Percentiles rank a stretch among this genome's conserved stretches.
phyloP scores from a whole-genome alignment of 2,888 invertebrate species.

The Dryobotodes eremita region DNA sequence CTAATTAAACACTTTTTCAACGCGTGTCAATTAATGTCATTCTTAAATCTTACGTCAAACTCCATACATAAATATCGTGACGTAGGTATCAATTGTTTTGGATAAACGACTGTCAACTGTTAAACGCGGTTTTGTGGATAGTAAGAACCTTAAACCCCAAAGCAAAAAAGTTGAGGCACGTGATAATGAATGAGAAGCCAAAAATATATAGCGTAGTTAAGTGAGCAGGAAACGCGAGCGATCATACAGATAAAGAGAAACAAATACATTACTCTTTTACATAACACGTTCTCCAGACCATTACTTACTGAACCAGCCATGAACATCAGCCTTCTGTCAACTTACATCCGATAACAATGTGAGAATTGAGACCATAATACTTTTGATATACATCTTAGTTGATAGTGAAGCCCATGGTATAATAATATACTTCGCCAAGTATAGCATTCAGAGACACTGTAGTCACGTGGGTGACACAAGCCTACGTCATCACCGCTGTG shows the following conservation, averaged over 20 bases:
- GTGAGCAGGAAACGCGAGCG: constrained; percentile 32
- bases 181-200: constrained; percentile 8
- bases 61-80: background rate
- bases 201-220: constrained; percentile 16
- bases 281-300: constrained; percentile 31
- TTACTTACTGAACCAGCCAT: constrained; percentile 59
- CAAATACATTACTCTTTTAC: constrained; percentile 39
- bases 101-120: background rate
- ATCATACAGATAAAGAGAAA: constrained; percentile 42
- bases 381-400: background rate
- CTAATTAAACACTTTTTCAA: background rate
- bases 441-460: too few relatives aligned
- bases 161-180: background rate
- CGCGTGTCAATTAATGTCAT: background rate
- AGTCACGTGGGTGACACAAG: too few relatives aligned
- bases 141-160: background rate
- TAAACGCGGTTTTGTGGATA: background rate
- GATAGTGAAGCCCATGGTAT: background rate
- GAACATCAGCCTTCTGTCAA: constrained; percentile 44
- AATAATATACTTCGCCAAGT: too few relatives aligned
- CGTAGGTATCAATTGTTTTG: background rate
- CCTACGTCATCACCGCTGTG: too few relatives aligned
- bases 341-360: constrained; percentile 27
- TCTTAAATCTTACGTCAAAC: background rate
- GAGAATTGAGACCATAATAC: constrained; percentile 16